Base-by-base conservation (phyloP, 2,888 invertebrate species). In the Anaspis maculata region DNA sequence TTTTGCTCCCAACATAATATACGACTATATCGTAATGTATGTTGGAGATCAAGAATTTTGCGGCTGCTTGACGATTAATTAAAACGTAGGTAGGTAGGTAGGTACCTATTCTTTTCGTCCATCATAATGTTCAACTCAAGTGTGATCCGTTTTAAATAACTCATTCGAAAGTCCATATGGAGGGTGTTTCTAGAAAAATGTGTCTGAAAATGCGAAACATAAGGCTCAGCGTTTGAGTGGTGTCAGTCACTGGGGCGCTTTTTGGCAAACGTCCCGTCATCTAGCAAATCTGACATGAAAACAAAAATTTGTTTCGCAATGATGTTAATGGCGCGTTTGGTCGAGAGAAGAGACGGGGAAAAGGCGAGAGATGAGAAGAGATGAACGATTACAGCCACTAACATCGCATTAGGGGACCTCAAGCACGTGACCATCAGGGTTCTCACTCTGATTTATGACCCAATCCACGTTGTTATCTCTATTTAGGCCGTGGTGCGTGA, bases 391-490 rank as follows among this genome's bases (percentile, higher is more conserved):
- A 42, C 42, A 23, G 33, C 38, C 39, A 33, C 38, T 39, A 31
- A 41, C 35, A 41, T 36, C 33, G 32, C 29, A 39, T 37, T 39
- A 35, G 37, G 37, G 37, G 42, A 39, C 34, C 31, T 32, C 28
- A 14, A 40, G 40, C 42, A 42, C 42, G 42, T 42, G 42, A 42
- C 42, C 42, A 40, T 39, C 10, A 24, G 24, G 24, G 24, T 24
- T 24, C 36, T 26, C 40, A 27, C 36, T 42, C 42, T 42, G 42
- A 42, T 42, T 42, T 42, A 42, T 42, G 29, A 38, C 32, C 32
- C 22, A 37, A 37, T 40, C 40, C 38, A 37, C 37, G 39, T 32
- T 34, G 42, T 42, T 42, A 42, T 42, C 42, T 42, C 42, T 42
- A 42, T 42, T 42, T 39, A 39, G 24, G 42, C 33, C 27, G 27